Evolutionary conservation across 2,888 invertebrate species (phyloP), one percentile per base, ranked within the genome.

Genomic region (Temnothorax rugatulus): DNA sequence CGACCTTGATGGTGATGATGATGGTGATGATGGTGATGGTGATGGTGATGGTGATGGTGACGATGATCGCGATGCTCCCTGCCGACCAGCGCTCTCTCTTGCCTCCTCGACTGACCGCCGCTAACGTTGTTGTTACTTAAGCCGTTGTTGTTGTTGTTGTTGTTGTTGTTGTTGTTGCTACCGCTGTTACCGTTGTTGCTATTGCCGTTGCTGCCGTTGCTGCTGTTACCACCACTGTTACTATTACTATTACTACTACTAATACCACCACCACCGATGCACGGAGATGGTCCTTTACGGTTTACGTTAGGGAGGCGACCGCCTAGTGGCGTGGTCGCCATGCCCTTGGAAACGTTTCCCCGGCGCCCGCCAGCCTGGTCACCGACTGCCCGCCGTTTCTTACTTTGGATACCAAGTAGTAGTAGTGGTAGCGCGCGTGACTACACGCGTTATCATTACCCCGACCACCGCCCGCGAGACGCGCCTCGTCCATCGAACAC

Each of bases 301-400:
- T 93, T 94, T 89, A 93, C 92, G 93, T 93, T 94, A 93, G 94
- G 94, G 94, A 93, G 94, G 94, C 94, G 94, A 94, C 94, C 94
- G 94, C 94, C 94, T 94, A 94, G 92, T 94, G 94, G 94, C 94
- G 94, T 94, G 94, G 94, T 94, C 94, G 94, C 94, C 94, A 94
- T 94, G 94, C 94, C 94, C 94, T 94, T 94, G 92, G 92, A 93
- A 93, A 93, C 94, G 92, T 93, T 94, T 93, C 94, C 94, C 93
- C 93, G 93, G 93, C 92, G 91, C 94, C 94, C 94, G 94, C 94
- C 94, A 94, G 94, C 94, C 94, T 94, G 93, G 92, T 93, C 93
- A 94, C 93, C 94, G 92, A 93, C 91, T 90, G 92, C 91, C 92
- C 91, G 89, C 90, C 92, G 92, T 91, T 93, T 92, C 92, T 90